A percentile compares a stretch with the other conserved stretches of the same genome.
Conservation (phyloP, 2,113 vertebrate species). For the Australoheros scitulus region DNA sequence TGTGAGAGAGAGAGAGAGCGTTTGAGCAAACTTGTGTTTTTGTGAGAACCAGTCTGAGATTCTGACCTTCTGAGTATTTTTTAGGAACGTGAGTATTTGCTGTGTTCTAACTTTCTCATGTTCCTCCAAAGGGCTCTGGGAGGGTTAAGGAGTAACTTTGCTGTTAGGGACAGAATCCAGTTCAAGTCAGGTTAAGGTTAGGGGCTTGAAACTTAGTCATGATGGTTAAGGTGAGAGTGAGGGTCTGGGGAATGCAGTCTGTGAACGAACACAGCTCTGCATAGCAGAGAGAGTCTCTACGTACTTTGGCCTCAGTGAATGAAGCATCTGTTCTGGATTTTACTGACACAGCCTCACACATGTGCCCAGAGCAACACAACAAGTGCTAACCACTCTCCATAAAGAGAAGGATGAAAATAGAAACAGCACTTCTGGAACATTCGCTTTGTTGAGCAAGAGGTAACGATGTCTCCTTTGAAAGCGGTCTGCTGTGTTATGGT, state of each 20-base stretch:
- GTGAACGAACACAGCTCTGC: neutral
- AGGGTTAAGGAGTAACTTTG: fast-evolving
- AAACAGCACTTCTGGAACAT: fast-evolving
- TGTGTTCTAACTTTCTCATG: neutral
- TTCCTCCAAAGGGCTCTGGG: neutral
- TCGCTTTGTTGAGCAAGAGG: neutral
- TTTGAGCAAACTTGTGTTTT: too few species aligned
- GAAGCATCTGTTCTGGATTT: conserved; percentile 1
- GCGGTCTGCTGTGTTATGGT: neutral
- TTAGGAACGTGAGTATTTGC: neutral
- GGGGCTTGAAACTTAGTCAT: neutral
- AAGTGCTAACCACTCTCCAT: neutral
- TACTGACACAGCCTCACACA: neutral
- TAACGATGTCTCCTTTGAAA: neutral
- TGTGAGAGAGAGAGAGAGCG: neutral
- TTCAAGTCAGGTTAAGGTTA: neutral
- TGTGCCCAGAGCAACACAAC: neutral
- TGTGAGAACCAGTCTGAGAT: neutral
- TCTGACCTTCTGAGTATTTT: fast-evolving
- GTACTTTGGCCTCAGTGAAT: neutral
- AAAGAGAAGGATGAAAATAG: neutral
- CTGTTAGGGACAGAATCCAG: too few species aligned
- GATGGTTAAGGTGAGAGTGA: neutral
- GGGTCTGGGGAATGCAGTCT: neutral
- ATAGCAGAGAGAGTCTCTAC: conserved; percentile 4